Evolutionary conservation across 2,888 invertebrate genomes (phyloP).

Genomic region (Augiades crinisus): DNA sequence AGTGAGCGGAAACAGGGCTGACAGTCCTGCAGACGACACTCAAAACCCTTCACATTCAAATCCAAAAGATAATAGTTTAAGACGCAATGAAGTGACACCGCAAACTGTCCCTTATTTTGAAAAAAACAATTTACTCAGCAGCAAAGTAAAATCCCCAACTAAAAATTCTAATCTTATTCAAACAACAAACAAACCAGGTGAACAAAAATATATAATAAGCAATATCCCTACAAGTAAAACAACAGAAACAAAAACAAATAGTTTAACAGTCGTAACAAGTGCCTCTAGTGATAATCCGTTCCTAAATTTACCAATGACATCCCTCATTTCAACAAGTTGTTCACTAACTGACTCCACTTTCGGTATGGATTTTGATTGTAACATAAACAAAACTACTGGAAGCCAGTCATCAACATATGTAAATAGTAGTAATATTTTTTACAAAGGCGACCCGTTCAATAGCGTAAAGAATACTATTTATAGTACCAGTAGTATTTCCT

Average conservation of each 20-base stretch:
- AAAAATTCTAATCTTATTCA: conserved; percentile 40
- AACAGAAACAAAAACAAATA: conserved; percentile 42
- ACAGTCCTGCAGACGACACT: conserved; percentile 69
- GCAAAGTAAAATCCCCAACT: conserved; percentile 42
- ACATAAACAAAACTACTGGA: conserved; percentile 54
- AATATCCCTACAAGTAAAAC: conserved; percentile 41
- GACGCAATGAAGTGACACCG: conserved; percentile 42
- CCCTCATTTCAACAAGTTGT: conserved; percentile 57
- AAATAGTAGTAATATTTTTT: conserved; percentile 62
- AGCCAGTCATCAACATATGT: conserved; percentile 52
- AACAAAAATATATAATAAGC: conserved; percentile 49
- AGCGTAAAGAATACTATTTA: conserved; percentile 67
- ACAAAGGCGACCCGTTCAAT: conserved; percentile 68
- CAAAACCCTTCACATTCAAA: conserved; percentile 42
- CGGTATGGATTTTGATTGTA: conserved; percentile 69
- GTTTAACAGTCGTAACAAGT: conserved; percentile 38
- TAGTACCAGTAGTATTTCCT: conserved; percentile 69
- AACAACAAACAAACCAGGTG: conserved; percentile 45
- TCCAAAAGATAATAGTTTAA: conserved; percentile 39
- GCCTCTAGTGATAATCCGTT: conserved; percentile 64
- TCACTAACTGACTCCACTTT: conserved; percentile 56
- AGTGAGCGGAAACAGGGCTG: conserved; percentile 82
- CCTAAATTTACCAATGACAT: conserved; percentile 62
- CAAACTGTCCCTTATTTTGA: conserved; percentile 48
- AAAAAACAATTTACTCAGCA: conserved; percentile 41